phyloP scores from a whole-genome alignment of 2,888 invertebrate genomes.

The Ichneumon xanthorius region DNA sequence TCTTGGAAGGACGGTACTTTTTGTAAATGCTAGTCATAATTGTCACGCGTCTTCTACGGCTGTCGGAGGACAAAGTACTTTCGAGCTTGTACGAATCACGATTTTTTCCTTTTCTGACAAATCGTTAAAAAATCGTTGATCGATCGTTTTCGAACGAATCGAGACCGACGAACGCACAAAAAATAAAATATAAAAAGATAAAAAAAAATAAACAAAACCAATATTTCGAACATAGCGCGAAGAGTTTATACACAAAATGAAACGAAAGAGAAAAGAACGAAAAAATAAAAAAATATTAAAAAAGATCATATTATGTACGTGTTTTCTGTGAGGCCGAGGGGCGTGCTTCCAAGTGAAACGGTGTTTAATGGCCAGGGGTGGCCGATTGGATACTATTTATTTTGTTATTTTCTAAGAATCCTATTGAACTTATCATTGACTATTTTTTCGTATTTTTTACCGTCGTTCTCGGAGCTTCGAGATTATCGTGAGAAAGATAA shows the following conservation, averaged over 20 bases:
- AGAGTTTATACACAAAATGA: conserved; percentile 9
- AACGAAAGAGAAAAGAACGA: conserved; percentile 14
- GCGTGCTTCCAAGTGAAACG: conserved; percentile 64
- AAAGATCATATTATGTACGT: conserved; percentile 69
- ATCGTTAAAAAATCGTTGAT: conserved; percentile 37
- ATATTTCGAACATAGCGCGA: conserved; percentile 22
- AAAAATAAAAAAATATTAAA: conserved; percentile 4
- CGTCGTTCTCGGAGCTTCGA: conserved; percentile 48
- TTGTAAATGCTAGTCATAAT: conserved; percentile 82
- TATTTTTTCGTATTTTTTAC: conserved; percentile 60
- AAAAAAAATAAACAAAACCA: too few relatives aligned
- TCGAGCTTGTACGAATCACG: conserved; percentile 35
- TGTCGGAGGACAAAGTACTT: conserved; percentile 53
- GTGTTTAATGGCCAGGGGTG: conserved; percentile 43
- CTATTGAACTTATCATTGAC: conserved; percentile 61
- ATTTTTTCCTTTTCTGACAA: conserved; percentile 40
- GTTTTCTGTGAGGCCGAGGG: conserved; percentile 69
- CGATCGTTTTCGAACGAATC: conserved; percentile 67
- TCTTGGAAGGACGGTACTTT: conserved; percentile 65
- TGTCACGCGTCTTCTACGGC: conserved; percentile 72
- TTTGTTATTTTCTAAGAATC: conserved; percentile 65
- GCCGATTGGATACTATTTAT: conserved; percentile 66
- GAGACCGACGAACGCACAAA: conserved; percentile 28
- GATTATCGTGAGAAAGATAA: conserved; percentile 25
- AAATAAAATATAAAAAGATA: background rate